These are phyloP conservation scores for Peromyscus leucopus DNA, from an alignment of 2,113 vertebrate genomes.

Conservation along the genomic window DNA sequence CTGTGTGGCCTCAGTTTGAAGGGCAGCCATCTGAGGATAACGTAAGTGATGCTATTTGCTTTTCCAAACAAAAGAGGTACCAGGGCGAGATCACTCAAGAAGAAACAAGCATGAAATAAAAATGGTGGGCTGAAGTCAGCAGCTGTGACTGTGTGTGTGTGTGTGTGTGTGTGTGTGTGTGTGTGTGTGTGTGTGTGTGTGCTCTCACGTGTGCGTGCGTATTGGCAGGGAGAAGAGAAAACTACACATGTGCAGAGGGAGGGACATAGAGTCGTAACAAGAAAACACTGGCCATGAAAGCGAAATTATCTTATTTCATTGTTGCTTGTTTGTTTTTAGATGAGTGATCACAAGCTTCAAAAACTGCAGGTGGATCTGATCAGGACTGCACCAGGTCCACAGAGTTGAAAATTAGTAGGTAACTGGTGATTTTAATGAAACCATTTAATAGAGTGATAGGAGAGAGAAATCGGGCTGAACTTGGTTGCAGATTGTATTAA, in stretches of 20 bases:
- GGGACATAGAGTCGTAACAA: not conserved
- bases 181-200: not conserved
- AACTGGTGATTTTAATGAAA: slow-evolving; percentile 12
- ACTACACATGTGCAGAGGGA: not conserved
- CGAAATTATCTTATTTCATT: not conserved
- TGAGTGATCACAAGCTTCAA: not conserved
- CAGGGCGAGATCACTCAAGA: not conserved
- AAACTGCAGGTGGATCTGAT: not conserved
- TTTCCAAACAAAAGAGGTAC: slow-evolving; percentile 48
- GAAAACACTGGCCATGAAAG: not conserved
- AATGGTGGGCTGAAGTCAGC: not conserved
- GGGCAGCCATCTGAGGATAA: not conserved
- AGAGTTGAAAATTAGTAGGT: not conserved
- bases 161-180: not conserved
- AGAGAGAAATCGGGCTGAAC: slow-evolving; percentile 25
- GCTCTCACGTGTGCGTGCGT: too few species aligned
- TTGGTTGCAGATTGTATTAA: not conserved
- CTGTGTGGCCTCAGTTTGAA: slow-evolving; percentile 39
- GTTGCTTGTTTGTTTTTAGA: slow-evolving; percentile 5
- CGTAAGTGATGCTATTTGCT: not conserved
- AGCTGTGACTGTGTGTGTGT: not conserved
- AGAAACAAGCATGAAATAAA: slow-evolving; percentile 49
- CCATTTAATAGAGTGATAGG: not conserved
- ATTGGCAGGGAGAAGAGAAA: not conserved
- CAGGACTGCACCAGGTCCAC: not conserved